Evolutionary conservation across 2,113 vertebrate genomes (phyloP), one percentile per base, ranked within the genome.

Genomic region (Eubucco bourcierii): DNA sequence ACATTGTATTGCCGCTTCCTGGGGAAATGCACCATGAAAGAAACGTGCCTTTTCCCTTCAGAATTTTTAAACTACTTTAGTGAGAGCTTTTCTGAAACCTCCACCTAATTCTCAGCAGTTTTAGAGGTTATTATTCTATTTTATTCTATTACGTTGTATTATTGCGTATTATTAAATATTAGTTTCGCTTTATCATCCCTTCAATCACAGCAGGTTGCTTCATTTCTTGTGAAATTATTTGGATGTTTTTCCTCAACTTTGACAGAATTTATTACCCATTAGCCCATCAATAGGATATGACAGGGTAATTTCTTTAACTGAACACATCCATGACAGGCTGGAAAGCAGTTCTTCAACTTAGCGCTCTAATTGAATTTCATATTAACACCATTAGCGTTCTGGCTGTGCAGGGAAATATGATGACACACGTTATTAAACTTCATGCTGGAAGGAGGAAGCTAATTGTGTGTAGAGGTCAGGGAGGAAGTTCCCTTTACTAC

Each of bases 381-480:
- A 72, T 89, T 92, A 94, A 88, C 84, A 93, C 47, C 64, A 87
- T 95, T 90, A 90, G 5, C 60, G 93, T 90, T 92, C 75, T 74
- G 39, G 33, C 56, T 87, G 77, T 56, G 33, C 28, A 80, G 84
- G 88, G 56, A 84, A 94, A 84, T 80, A 73, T 52, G 95, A 82
- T 77, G 78, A 80, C 81, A 89, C 53, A 84, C 71, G 37, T 93
- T 95, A 94, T 96, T 95, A 87, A 96, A 89, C 52, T 84, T 84
- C 75, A 92, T 67, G 87, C 39, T 90, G 65, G 41, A 92, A 64
- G 78, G 52, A 93, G 58, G 67, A 92, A 92, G 64, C 33, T 94
- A 96, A 93, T 80, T 92, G 88, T 74, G 81, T 92, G 60, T 74
- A 89, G 87, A 96, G 93, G 81, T 92, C 89, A 95, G 41, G 28